These are phyloP conservation scores for Polylopha cassiicola DNA, from an alignment of 2,888 invertebrate genomes.

Conservation along the genomic window DNA sequence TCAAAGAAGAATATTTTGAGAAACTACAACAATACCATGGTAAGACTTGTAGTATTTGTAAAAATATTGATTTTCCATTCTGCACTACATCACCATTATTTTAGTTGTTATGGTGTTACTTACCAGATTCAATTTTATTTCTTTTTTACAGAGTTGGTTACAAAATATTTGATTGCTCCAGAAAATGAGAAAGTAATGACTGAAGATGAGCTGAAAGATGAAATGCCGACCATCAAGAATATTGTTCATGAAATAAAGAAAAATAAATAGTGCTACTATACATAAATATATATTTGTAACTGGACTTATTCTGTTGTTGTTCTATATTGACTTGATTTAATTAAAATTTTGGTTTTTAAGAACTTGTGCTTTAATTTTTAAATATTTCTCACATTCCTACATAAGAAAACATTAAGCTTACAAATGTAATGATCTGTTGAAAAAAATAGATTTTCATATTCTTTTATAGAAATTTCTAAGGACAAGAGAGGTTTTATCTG, in stretches of 20 bases:
- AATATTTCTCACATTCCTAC: too few species aligned
- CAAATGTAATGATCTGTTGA: too few species aligned
- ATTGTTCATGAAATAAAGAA: slow-evolving; percentile 63
- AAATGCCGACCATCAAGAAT: slow-evolving; percentile 52
- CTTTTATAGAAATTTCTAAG: too few species aligned
- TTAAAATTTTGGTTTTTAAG: too few species aligned
- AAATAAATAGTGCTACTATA: slow-evolving; percentile 42
- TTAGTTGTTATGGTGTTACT: slow-evolving; percentile 1
- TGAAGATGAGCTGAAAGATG: slow-evolving; percentile 51
- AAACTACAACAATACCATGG: slow-evolving; percentile 87
- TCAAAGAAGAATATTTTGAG: slow-evolving; percentile 81
- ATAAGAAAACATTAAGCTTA: too few species aligned
- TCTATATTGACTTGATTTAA: too few species aligned
- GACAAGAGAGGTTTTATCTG: too few species aligned
- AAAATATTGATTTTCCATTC: neutral
- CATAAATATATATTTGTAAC: too few species aligned
- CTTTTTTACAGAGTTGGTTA: slow-evolving; percentile 53
- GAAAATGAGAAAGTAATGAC: slow-evolving; percentile 50
- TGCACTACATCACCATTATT: neutral
- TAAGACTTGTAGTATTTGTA: slow-evolving; percentile 47
- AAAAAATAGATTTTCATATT: too few species aligned
- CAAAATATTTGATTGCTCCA: slow-evolving; percentile 56
- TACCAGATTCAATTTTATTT: slow-evolving; percentile 5
- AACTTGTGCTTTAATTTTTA: too few species aligned
- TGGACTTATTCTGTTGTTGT: too few species aligned